These are phyloP conservation scores for Erpobdella octoculata DNA, from an alignment of 2,888 invertebrate species.

Conservation along the genomic window DNA sequence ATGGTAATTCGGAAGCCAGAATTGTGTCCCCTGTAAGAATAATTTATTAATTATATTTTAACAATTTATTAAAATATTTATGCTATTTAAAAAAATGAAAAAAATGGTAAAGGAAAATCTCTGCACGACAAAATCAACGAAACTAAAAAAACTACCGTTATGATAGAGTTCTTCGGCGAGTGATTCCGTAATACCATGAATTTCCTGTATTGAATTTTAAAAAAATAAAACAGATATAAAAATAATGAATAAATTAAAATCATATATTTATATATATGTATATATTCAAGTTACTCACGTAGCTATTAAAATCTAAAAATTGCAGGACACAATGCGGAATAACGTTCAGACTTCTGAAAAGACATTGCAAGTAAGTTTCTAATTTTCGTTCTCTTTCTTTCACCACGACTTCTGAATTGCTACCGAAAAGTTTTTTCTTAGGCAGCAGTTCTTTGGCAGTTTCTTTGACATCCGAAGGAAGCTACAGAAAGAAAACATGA, in stretches of 20 bases:
- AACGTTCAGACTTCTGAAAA: neutral
- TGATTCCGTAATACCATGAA: constrained; percentile 74
- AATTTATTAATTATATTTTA: no score
- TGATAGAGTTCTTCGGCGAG: constrained; percentile 70
- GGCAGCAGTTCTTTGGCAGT: constrained; percentile 76
- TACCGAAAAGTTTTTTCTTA: constrained; percentile 84
- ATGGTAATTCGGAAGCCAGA: constrained; percentile 54
- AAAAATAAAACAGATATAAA: neutral
- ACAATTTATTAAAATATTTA: neutral
- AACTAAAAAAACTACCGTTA: constrained; percentile 52
- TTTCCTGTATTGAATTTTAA: constrained; percentile 58
- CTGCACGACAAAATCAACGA: neutral
- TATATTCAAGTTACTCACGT: neutral
- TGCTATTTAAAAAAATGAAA: neutral
- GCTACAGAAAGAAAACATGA: no score
- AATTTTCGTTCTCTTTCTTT: constrained; percentile 60
- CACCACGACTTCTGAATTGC: constrained; percentile 77
- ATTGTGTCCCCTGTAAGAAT: constrained; percentile 63
- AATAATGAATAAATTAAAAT: no score
- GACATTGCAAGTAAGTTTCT: neutral
- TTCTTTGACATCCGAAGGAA: constrained; percentile 69
- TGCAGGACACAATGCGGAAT: neutral
- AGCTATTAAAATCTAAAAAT: constrained; percentile 16
- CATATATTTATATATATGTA: neutral
- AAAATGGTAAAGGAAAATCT: neutral